Evolutionary conservation across 2,888 invertebrate species (phyloP), one percentile per base, ranked within the genome.

Genomic region (Dynastes tityus): DNA sequence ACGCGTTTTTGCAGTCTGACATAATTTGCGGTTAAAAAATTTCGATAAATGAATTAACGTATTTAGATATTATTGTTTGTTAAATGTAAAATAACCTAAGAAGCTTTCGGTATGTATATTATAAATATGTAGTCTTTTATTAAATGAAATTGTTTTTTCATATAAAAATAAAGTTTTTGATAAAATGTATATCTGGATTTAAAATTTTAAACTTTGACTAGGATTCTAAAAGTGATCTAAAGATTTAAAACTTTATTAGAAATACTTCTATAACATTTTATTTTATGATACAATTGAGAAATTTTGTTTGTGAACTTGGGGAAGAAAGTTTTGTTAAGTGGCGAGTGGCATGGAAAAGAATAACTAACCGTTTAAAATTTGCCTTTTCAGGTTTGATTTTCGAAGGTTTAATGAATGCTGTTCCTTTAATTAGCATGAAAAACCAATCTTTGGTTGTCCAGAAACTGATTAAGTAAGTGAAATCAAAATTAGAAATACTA

Each of bases 191-290:
- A 53, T 53, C 3, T 37, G 32, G 32, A 37, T 37, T 5, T 37
- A 5, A 53, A 16, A 53, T 53, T 13, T 53, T 53, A 2, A 53
- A 11, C n/a, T 53, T 53, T 53, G 11, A 53, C 53, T 11, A n/a
- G 11, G 53, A 13, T 53, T 53, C 53, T 53, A 53, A 53, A 53
- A 11, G 53, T 13, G 53, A 53, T 53, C 53, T 53, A 53, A 53
- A 53, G 53, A 53, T 53, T 13, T 11, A 16, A n/a, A 53, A 53
- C 3, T 13, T 53, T 5, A 5, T 2, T 37, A 37, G 32, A 37
- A 37, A 37, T 37, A 37, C 32, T 37, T 37, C 32, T 37, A 5
- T 1, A 37, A 37, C 32, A 37, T 37, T 5, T 53, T 8, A 53
- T 11, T 53, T 53, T 53, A 53, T 16, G 4, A 13, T 16, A 16